Base-by-base conservation (phyloP, 2,888 invertebrate species). In the Cynaeus angustus region DNA sequence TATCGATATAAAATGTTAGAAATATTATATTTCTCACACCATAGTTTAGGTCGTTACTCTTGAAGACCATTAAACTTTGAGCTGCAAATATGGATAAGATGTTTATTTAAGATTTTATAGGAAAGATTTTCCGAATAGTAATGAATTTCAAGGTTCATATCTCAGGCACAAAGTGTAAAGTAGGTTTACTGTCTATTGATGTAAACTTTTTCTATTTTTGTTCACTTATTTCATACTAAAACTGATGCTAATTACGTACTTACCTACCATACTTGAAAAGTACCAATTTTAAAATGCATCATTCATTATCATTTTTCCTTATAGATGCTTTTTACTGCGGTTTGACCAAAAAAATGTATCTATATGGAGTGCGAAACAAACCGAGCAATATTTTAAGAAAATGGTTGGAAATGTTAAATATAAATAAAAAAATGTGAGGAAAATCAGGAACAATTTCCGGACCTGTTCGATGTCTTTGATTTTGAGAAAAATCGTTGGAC, bases 11-110 rank as follows among this genome's bases (percentile, higher is more conserved):
- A 26, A 9, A 8, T 7, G 9, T 45, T 14, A 12, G n/a, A 50
- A 50, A 50, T 50, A 55, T 55, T 55, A 55, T n/a, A 43, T 16
- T 56, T 56, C 56, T n/a, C 41, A 41, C 41, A 21, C 10, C 41
- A 12, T 13, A 7, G 41, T 12, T n/a, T 41, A 41, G 56, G 56
- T 56, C 56, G 59, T 59, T 45, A 59, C 59, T 59, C 46, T 45
- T 14, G 43, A 59, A 59, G 59, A 59, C 45, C 59, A 45, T 59
- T 59, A 45, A 59, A 59, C 59, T 59, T 59, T 59, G 59, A 59
- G 46, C 3, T 48, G 59, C 46, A 59, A 59, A 59, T 59, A 59
- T 59, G 59, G 59, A 59, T 2, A 46, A 30, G 46, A 13, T 59
- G 48, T 59, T 59, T 59, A 37, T 59, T 59, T 45, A 33, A 16